Evolutionary conservation across 2,888 invertebrate species (phyloP).

Genomic region (Drosophila colorata): DNA sequence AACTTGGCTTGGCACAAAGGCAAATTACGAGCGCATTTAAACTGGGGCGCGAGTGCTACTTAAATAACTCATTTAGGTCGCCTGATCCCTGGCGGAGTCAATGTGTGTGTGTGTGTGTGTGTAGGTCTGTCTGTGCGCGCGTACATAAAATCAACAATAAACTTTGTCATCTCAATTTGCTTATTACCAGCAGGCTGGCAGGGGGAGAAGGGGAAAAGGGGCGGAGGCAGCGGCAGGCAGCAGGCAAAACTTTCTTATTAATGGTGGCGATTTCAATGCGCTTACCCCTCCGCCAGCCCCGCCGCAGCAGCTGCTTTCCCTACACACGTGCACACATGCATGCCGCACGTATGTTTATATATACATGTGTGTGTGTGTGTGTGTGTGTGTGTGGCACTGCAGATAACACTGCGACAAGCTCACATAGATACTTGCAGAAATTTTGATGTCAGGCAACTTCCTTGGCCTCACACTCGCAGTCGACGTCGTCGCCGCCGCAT

Average conservation of each 20-base stretch:
- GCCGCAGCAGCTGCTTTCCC: neutral
- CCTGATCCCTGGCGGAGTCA: conserved; percentile 58
- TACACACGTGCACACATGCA: conserved; percentile 14
- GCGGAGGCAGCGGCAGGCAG: conserved; percentile 8
- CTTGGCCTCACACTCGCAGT: conserved; percentile 19
- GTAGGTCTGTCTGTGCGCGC: conserved; percentile 26
- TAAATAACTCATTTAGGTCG: conserved; percentile 79
- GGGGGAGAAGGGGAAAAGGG: neutral
- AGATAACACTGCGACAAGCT: conserved; percentile 53
- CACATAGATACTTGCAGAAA: conserved; percentile 40
- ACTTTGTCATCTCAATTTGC: conserved; percentile 81
- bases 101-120: conserved; percentile 6
- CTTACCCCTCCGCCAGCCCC: neutral
- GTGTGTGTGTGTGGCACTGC: conserved; percentile 26
- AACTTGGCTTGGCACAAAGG: conserved; percentile 77
- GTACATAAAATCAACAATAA: conserved; percentile 77
- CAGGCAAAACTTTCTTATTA: conserved; percentile 74
- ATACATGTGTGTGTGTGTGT: conserved; percentile 6
- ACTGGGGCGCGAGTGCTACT: conserved; percentile 80
- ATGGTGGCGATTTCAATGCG: conserved; percentile 78
- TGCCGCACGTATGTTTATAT: conserved; percentile 16
- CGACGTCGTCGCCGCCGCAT: conserved; percentile 10
- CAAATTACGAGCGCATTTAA: conserved; percentile 82
- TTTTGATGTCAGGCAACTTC: conserved; percentile 51
- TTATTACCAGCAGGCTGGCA: conserved; percentile 72